Evolutionary conservation across 2,797 vertebrate genomes (phyloP).

Genomic region (Chloroceryle inda): DNA sequence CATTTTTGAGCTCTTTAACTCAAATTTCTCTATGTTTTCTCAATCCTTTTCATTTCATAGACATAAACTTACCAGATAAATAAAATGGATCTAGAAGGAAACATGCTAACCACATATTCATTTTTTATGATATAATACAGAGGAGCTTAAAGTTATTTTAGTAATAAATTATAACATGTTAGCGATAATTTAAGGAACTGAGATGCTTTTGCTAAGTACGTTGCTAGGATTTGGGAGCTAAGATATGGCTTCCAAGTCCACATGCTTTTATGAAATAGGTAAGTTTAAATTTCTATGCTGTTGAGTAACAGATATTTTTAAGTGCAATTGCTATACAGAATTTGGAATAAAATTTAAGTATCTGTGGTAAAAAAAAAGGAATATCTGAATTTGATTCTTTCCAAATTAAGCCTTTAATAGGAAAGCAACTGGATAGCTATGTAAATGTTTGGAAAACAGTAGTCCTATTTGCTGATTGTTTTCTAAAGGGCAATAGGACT

Average conservation of each 20-base stretch:
- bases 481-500: neutral
- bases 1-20: neutral
- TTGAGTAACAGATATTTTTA: neutral
- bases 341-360: neutral
- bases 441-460: neutral
- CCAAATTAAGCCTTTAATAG: neutral
- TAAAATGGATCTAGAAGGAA: neutral
- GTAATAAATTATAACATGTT: neutral
- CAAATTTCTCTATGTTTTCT: neutral
- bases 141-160: neutral
- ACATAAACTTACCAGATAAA: neutral
- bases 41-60: neutral
- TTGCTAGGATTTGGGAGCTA: neutral
- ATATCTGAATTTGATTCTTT: neutral
- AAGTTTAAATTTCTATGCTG: neutral
- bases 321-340: neutral
- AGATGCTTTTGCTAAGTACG: neutral
- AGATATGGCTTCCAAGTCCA: neutral
- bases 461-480: neutral
- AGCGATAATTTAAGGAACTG: neutral
- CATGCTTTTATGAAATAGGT: neutral
- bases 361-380: neutral
- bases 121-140: neutral
- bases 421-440: neutral
- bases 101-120: rapidly evolving